These are phyloP conservation scores for Eudemis profundana DNA, from an alignment of 2,888 invertebrate species.

Conservation along the genomic window DNA sequence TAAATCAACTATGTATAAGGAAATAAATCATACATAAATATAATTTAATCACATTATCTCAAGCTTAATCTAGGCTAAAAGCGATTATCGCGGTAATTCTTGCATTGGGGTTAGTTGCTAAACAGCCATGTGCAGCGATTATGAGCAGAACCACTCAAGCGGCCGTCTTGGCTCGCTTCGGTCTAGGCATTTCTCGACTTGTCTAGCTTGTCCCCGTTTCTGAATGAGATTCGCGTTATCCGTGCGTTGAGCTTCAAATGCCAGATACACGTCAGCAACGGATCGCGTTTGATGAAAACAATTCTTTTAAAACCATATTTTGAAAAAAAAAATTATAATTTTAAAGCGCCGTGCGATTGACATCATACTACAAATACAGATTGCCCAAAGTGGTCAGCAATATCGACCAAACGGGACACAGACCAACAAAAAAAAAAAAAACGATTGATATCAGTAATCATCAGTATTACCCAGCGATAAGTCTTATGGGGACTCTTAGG, in stretches of 20 bases:
- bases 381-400: too few relatives aligned
- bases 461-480: too few relatives aligned
- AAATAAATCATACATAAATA: neutral
- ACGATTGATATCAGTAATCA: too few relatives aligned
- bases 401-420: too few relatives aligned
- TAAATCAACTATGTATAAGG: neutral
- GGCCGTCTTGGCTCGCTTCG: neutral
- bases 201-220: slow-evolving; percentile 24
- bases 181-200: slow-evolving; percentile 19
- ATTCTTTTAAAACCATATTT: too few relatives aligned
- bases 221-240: slow-evolving; percentile 12
- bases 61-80: slow-evolving; percentile 20
- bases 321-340: too few relatives aligned
- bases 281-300: neutral
- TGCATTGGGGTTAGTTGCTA: slow-evolving; percentile 35
- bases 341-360: too few relatives aligned
- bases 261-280: slow-evolving; percentile 9
- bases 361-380: too few relatives aligned
- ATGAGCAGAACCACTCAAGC: slow-evolving; percentile 22
- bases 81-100: slow-evolving; percentile 28
- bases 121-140: slow-evolving; percentile 26
- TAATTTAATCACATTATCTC: slow-evolving; percentile 11
- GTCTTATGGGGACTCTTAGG: too few relatives aligned
- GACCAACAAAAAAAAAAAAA: too few relatives aligned
- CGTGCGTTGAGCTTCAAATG: slow-evolving; percentile 11